These are phyloP conservation scores for Solea senegalensis DNA, from an alignment of 2,113 vertebrate species.

Conservation along the genomic window DNA sequence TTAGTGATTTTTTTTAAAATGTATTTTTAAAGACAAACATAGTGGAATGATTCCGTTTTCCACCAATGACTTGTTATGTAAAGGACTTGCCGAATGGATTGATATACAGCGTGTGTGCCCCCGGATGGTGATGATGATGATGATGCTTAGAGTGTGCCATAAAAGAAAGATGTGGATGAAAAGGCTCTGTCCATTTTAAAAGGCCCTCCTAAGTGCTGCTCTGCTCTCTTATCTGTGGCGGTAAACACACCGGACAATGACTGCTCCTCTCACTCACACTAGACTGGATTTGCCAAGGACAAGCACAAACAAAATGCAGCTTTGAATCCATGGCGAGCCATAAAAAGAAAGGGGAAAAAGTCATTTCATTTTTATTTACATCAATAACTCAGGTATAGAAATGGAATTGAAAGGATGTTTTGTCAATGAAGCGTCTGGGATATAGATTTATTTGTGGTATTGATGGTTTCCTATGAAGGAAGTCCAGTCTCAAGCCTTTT, in stretches of 20 bases:
- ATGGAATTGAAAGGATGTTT: neutral
- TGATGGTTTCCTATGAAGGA: neutral
- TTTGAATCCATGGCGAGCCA: constrained; percentile 10
- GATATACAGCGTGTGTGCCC: constrained; percentile 47
- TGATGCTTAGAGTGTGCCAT: constrained; percentile 53
- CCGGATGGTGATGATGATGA: constrained; percentile 23
- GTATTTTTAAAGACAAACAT: too few species aligned
- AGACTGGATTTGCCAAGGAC: constrained; percentile 44
- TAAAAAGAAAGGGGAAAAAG: neutral
- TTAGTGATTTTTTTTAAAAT: too few species aligned
- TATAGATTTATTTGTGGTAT: neutral
- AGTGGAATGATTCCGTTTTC: constrained; percentile 11
- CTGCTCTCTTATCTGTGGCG: constrained; percentile 58
- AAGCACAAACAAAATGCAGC: constrained; percentile 32
- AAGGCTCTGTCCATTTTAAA: constrained; percentile 59
- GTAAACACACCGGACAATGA: constrained; percentile 65
- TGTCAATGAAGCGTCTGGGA: neutral
- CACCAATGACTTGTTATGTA: constrained; percentile 8
- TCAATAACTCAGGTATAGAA: neutral
- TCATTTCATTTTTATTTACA: neutral
- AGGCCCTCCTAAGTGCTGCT: constrained; percentile 63
- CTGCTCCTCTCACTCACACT: constrained; percentile 42
- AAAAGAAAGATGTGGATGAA: constrained; percentile 56
- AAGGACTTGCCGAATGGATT: constrained; percentile 19
- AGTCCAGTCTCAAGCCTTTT: neutral